Base-by-base conservation (phyloP, 2,113 vertebrate genomes). In the Alaudala cheleensis region DNA sequence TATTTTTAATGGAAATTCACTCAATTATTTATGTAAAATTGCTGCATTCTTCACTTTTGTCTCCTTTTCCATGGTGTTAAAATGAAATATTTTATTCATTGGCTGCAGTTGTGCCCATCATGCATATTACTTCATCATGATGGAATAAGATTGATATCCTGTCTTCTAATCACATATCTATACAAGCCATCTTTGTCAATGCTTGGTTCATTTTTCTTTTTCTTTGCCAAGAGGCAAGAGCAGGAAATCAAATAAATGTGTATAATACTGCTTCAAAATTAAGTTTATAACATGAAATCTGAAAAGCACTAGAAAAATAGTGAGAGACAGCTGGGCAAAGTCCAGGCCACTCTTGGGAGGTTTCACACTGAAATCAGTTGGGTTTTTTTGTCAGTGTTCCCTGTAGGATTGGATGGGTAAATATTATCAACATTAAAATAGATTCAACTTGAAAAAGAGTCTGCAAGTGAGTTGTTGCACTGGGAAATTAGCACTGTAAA, bases 1-100 rank as follows among this genome's bases (percentile, higher is more conserved):
- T 69, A 96, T 24, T 4, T 0, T 62, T 92, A 95, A 73, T 50
- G 50, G 58, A 87, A 34, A 10, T 53, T 81, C 11, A 50, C 10
- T 82, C 16, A 89, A 61, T 93, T 93, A 78, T 87, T 82, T 80
- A 92, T 90, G 53, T 20, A 91, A 82, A 95, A 94, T 65, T 44
- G 5, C 34, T 71, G 22, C 50, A 50, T 45, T 65, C 65, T 91
- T 92, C 42, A 49, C 37, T 80, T 91, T 61, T 47, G 4, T 20
- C 61, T 90, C 62, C 77, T 94, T 95, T 95, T 76, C 79, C 81
- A 90, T 69, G 33, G 42, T 72, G 58, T 62, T 76, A 25, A 92
- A 80, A 92, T 94, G 42, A 90, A 95, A 91, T 95, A 91, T 95
- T 95, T 94, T 94, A 95, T 95, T 95, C 74, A 88, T 70, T 83